Evolutionary conservation across 2,797 vertebrate species (phyloP).

Genomic region (Coilia nasus): DNA sequence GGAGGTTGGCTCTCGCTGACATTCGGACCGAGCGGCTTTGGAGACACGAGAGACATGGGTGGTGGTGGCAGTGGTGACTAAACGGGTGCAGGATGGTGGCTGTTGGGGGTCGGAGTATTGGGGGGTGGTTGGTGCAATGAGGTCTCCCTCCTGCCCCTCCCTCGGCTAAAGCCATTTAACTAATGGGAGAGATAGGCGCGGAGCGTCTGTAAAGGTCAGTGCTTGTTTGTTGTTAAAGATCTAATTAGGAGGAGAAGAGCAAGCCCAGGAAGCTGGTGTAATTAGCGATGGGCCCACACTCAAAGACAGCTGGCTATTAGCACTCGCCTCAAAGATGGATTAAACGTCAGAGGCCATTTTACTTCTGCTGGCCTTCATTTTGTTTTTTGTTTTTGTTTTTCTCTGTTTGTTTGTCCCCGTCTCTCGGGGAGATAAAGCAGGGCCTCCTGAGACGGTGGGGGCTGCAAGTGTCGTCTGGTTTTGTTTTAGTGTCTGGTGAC

Average conservation of each 20-base stretch:
- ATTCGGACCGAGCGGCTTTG: no score
- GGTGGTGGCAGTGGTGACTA: no score
- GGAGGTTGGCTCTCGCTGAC: no score
- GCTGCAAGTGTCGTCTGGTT: background rate
- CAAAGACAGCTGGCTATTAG: constrained; percentile 84
- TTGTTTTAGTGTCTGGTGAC: background rate
- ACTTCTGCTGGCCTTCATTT: constrained; percentile 65
- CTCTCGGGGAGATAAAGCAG: background rate
- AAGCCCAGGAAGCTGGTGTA: constrained; percentile 81
- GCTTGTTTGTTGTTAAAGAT: constrained; percentile 90
- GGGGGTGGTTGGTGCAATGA: no score
- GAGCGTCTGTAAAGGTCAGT: constrained; percentile 76
- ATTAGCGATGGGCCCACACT: constrained; percentile 85
- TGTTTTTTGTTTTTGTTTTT: constrained; percentile 78
- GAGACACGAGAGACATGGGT: no score
- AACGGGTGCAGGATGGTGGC: no score
- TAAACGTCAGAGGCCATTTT: constrained; percentile 71
- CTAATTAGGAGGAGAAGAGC: constrained; percentile 87
- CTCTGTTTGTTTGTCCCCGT: constrained; percentile 52
- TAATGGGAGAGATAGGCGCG: constrained; percentile 67
- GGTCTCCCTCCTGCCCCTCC: constrained; percentile 49
- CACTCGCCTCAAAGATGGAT: constrained; percentile 81
- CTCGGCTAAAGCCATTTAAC: constrained; percentile 62
- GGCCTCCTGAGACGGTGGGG: background rate
- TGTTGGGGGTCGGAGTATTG: no score